Conservation (phyloP, 1,140 invertebrate species). For the Procambarus virginalis region DNA sequence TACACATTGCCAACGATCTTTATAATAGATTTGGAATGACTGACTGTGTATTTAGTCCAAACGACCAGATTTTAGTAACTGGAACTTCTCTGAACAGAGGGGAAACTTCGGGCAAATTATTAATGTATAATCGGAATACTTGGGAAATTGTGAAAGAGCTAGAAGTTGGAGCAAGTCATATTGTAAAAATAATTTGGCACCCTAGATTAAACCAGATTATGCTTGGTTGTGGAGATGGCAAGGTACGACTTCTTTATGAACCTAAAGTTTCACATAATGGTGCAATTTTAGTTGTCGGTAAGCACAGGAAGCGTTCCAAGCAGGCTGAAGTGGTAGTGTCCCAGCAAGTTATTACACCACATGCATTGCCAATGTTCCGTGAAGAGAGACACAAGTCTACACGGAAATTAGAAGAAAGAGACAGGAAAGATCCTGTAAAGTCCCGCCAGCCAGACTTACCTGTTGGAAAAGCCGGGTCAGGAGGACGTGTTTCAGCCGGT, state of each 20-base stretch:
- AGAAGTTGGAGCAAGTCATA: constrained; percentile 82
- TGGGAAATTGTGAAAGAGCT: constrained; percentile 86
- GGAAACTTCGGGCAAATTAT: constrained; percentile 82
- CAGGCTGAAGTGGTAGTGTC: constrained; percentile 90
- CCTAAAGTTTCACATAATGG: constrained; percentile 88
- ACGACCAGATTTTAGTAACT: constrained; percentile 91
- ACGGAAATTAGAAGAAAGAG: constrained; percentile 93
- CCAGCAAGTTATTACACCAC: constrained; percentile 97
- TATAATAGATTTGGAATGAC: constrained; percentile 90
- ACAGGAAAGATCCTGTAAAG: constrained; percentile 92
- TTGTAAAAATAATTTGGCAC: constrained; percentile 95
- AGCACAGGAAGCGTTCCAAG: constrained; percentile 82
- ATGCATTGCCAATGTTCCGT: constrained; percentile 95
- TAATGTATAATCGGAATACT: constrained; percentile 88
- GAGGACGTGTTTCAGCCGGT: constrained; percentile 94
- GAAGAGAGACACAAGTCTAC: constrained; percentile 93
- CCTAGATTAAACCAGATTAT: constrained; percentile 98
- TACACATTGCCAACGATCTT: constrained; percentile 82
- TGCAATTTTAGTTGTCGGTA: constrained; percentile 91
- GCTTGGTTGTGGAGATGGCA: constrained; percentile 92
- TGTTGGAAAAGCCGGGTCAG: constrained; percentile 89
- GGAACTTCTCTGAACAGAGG: constrained; percentile 87
- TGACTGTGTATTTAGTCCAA: constrained; percentile 95
- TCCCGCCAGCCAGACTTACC: constrained; percentile 95
- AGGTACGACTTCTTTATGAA: constrained; percentile 93